Percentiles rank a stretch among this genome's conserved stretches.
Conservation (phyloP, 2,888 invertebrate species). For the Myathropa florea region DNA sequence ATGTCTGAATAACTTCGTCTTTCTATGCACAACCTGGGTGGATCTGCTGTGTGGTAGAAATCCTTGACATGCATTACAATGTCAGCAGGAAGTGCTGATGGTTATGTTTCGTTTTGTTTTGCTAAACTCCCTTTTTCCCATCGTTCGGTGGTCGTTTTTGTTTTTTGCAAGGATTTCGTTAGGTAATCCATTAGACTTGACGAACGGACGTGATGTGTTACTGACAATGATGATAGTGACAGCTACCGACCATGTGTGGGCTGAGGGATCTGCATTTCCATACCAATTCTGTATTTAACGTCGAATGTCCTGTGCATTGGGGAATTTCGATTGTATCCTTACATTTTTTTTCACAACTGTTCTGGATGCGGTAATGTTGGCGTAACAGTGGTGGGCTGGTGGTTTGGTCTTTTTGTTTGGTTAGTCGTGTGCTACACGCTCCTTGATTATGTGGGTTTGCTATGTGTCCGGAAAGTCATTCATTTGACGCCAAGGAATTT, state of each 20-base stretch:
- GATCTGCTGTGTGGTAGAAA: slow-evolving; percentile 59
- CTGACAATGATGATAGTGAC: slow-evolving; percentile 57
- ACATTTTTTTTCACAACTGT: not conserved
- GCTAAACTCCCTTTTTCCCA: slow-evolving; percentile 1
- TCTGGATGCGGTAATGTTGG: not conserved
- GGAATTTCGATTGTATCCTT: slow-evolving; percentile 51
- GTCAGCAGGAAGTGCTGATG: slow-evolving; percentile 73
- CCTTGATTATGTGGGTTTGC: slow-evolving; percentile 55
- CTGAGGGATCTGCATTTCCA: slow-evolving; percentile 9
- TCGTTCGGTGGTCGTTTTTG: slow-evolving; percentile 1
- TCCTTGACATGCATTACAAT: slow-evolving; percentile 74
- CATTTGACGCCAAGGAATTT: slow-evolving; percentile 56
- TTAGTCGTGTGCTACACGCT: slow-evolving; percentile 52
- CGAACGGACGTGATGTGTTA: slow-evolving; percentile 66
- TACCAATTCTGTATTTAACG: slow-evolving; percentile 60
- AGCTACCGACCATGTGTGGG: slow-evolving; percentile 14
- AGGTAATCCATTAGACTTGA: slow-evolving; percentile 68
- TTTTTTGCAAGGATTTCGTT: slow-evolving; percentile 34
- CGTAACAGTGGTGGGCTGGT: not conserved
- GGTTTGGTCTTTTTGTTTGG: slow-evolving; percentile 38
- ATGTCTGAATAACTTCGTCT: slow-evolving; percentile 43
- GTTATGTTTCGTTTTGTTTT: slow-evolving; percentile 70
- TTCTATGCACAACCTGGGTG: not conserved
- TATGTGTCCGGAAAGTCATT: slow-evolving; percentile 61
- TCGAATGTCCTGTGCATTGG: slow-evolving; percentile 24